Evolutionary conservation across 2,888 invertebrate species (phyloP).

Genomic region (Pseudoips prasinana): DNA sequence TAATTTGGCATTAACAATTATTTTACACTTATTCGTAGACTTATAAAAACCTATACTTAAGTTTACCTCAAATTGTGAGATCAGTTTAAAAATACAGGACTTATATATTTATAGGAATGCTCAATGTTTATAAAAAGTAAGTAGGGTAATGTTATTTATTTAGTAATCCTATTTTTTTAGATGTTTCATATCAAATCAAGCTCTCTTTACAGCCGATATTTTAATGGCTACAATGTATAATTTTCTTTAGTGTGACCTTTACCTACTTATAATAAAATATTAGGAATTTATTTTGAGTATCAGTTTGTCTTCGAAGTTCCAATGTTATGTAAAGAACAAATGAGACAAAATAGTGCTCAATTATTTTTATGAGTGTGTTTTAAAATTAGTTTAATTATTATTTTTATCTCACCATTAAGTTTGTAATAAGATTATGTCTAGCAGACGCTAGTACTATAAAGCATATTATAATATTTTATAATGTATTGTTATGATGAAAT

Average conservation of each 20-base stretch:
- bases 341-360: too few relatives aligned
- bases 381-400: constrained; percentile 1
- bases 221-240: constrained; percentile 15
- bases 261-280: too few relatives aligned
- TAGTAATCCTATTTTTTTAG: constrained; percentile 1
- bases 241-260: not conserved
- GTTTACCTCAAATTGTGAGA: too few relatives aligned
- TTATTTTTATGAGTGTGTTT: too few relatives aligned
- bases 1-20: too few relatives aligned
- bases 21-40: too few relatives aligned
- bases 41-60: too few relatives aligned
- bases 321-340: constrained; percentile 3
- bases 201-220: constrained; percentile 51
- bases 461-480: too few relatives aligned
- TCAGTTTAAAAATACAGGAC: too few relatives aligned
- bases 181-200: constrained; percentile 12
- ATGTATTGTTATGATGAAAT: too few relatives aligned
- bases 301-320: not conserved
- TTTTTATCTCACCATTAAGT: constrained; percentile 12
- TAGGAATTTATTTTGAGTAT: too few relatives aligned
- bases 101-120: constrained; percentile 3
- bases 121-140: constrained; percentile 17
- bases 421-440: constrained; percentile 10
- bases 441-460: too few relatives aligned
- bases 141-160: constrained; percentile 1